Percentiles rank a stretch among this genome's conserved stretches.
These are phyloP conservation scores for Melanostoma scalare DNA, from an alignment of 2,888 invertebrate genomes.

Conservation along the genomic window DNA sequence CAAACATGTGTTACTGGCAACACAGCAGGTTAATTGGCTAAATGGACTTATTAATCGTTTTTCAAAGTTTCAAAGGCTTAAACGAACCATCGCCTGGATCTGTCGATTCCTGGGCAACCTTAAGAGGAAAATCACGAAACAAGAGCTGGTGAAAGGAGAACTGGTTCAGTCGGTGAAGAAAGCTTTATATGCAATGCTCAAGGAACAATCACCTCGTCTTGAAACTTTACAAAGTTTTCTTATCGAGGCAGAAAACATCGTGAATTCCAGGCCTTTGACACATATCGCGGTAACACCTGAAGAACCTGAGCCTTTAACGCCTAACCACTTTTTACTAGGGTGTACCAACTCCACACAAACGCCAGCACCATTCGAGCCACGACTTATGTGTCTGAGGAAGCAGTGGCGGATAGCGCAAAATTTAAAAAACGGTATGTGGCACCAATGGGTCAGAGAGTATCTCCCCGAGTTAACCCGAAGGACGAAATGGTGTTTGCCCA, in stretches of 20 bases:
- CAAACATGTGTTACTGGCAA: too few relatives aligned
- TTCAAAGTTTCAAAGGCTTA: too few relatives aligned
- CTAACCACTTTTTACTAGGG: slow-evolving; percentile 19
- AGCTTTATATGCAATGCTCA: not conserved
- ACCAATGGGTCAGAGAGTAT: not conserved
- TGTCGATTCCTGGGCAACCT: too few relatives aligned
- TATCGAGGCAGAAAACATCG: slow-evolving; percentile 3
- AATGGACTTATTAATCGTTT: too few relatives aligned
- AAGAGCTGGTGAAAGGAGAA: too few relatives aligned
- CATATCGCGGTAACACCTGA: slow-evolving; percentile 7
- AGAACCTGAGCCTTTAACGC: slow-evolving; percentile 19
- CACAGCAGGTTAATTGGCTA: too few relatives aligned
- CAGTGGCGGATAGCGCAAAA: not conserved
- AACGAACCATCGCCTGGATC: too few relatives aligned
- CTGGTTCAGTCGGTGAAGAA: slow-evolving; percentile 19
- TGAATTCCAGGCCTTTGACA: slow-evolving; percentile 14
- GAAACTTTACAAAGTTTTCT: slow-evolving; percentile 21
- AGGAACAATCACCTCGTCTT: not conserved
- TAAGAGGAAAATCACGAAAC: too few relatives aligned
- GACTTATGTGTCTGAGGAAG: not conserved
- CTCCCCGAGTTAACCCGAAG: too few relatives aligned
- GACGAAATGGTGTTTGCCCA: too few relatives aligned
- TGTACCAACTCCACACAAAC: slow-evolving; percentile 7
- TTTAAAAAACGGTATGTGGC: slow-evolving; percentile 1
- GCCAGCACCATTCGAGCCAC: too few relatives aligned